Evolutionary conservation across 2,888 invertebrate genomes (phyloP).

Genomic region (Sicus ferrugineus): DNA sequence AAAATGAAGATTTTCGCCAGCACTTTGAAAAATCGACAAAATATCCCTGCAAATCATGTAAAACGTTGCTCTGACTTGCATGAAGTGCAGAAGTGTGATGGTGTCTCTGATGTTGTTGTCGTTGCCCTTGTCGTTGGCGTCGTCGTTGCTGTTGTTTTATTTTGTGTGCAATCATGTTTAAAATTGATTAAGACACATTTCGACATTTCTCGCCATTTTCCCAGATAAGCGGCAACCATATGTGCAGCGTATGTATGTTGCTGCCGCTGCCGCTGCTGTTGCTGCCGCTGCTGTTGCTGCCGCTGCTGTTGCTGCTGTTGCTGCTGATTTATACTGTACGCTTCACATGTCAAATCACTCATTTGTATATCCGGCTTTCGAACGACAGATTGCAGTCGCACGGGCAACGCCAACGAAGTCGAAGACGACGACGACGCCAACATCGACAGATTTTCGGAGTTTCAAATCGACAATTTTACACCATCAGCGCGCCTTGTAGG

Average conservation of each 20-base stretch:
- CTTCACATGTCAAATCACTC: conserved; percentile 36
- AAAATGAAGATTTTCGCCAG: neutral
- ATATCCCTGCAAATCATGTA: neutral
- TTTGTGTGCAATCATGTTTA: conserved; percentile 36
- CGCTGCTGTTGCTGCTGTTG: neutral
- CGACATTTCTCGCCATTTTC: conserved; percentile 47
- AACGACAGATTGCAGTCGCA: conserved; percentile 4
- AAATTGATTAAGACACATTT: conserved; percentile 58
- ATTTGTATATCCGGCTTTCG: conserved; percentile 32
- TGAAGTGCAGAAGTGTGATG: neutral
- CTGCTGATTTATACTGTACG: conserved; percentile 15
- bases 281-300: neutral
- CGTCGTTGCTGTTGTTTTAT: neutral
- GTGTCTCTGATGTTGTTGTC: neutral
- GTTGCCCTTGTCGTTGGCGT: neutral
- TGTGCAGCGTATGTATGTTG: conserved; percentile 21
- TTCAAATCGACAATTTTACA: conserved; percentile 6
- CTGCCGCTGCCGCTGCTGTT: conserved; percentile 9
- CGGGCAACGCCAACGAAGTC: neutral
- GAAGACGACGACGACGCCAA: neutral
- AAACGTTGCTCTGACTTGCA: too few species aligned
- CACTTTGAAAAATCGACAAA: conserved; percentile 22
- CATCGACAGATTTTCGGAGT: neutral
- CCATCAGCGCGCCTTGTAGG: too few species aligned
- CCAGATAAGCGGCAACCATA: conserved; percentile 14